phyloP scores from a whole-genome alignment of 2,797 vertebrate genomes.

The Rhinichthys osculus region DNA sequence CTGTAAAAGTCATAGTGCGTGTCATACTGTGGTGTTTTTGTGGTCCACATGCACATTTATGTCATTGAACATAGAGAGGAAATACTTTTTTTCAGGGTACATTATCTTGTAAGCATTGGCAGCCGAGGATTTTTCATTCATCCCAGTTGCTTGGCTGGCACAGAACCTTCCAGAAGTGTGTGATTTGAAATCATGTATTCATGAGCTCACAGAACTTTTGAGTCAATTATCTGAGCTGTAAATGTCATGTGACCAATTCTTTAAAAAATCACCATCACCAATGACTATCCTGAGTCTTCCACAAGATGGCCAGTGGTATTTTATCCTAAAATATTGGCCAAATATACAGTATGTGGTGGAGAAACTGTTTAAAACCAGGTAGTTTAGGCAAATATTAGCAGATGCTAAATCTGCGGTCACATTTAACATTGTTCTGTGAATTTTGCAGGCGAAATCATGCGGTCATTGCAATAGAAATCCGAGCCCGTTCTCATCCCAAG shows the following conservation, averaged over 20 bases:
- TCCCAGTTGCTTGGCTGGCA: not conserved
- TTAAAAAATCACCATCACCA: not conserved
- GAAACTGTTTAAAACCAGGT: not conserved
- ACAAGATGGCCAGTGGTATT: not conserved
- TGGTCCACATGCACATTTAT: slow-evolving; percentile 55
- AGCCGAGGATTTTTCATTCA: not conserved
- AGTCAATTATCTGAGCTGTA: not conserved
- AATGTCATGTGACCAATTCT: not conserved
- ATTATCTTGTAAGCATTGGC: not conserved
- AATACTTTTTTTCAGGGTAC: slow-evolving; percentile 46
- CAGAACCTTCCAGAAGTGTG: not conserved
- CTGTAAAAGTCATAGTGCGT: slow-evolving; percentile 37
- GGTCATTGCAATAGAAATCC: not conserved
- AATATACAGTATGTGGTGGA: not conserved
- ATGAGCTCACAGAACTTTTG: not conserved
- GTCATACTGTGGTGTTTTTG: slow-evolving; percentile 51
- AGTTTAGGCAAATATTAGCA: not conserved
- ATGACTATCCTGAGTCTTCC: not conserved
- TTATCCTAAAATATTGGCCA: not conserved
- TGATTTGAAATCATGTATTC: not conserved
- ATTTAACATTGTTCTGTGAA: not conserved
- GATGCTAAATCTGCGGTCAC: not conserved
- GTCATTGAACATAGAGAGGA: slow-evolving; percentile 70
- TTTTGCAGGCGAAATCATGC: no score
- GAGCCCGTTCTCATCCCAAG: no score